Conservation (phyloP, 2,888 invertebrate genomes). For the Netelia inedita region DNA sequence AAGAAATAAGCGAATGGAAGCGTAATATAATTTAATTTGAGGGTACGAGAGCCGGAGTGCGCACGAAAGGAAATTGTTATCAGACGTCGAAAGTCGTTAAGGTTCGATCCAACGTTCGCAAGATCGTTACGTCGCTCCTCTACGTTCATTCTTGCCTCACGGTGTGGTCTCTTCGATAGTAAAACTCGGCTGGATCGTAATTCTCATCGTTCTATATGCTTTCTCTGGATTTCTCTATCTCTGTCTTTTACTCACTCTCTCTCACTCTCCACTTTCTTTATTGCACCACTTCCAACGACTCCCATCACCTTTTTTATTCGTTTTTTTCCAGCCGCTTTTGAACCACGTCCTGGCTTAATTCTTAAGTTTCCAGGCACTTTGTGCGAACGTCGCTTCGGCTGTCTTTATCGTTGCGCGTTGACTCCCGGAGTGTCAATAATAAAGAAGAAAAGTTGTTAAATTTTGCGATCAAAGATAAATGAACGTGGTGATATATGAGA, state of each 20-base stretch:
- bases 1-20: conserved; percentile 2
- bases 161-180: conserved; percentile 4
- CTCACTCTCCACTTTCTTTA: conserved; percentile 32
- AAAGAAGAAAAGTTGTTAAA: not conserved
- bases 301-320: conserved; percentile 12
- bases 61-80: conserved; percentile 27
- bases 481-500: not conserved
- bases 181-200: conserved; percentile 46
- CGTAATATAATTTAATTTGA: conserved; percentile 46
- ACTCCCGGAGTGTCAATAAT: too few species aligned
- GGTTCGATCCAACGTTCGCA: conserved; percentile 22
- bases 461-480: not conserved
- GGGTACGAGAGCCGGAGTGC: not conserved
- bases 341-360: conserved; percentile 2
- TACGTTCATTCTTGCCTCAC: conserved; percentile 7
- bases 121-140: conserved; percentile 19
- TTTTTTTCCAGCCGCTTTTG: not conserved
- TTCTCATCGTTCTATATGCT: conserved; percentile 21
- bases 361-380: conserved; percentile 2
- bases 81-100: conserved; percentile 32
- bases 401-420: not conserved
- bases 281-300: conserved; percentile 29
- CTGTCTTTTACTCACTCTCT: conserved; percentile 5
- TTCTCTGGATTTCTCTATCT: conserved; percentile 25
- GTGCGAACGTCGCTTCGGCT: not conserved